Evolutionary conservation across 2,888 invertebrate species (phyloP), one percentile per base, ranked within the genome.

Genomic region (Aporophyla nigra): DNA sequence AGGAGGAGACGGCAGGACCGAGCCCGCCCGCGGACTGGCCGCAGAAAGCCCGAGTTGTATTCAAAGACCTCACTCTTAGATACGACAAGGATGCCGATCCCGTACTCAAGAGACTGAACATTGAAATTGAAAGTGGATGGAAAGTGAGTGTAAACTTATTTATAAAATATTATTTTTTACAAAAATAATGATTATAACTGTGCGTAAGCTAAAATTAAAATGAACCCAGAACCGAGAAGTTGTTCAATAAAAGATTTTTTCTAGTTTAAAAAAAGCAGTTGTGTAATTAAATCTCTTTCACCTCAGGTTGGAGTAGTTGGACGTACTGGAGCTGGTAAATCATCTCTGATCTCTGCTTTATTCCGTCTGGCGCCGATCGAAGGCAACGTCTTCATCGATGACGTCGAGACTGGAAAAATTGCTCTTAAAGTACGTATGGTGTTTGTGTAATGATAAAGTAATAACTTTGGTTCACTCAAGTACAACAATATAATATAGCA

Each of bases 271-370:
- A 33, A 59, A 59, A 33, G 0, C 10, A 59, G 19, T 19, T 51
- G 5, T 19, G 3, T 58, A 33, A 14, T 3, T 12, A 21, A 16
- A 14, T 24, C 14, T 49, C 21, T 68, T 67, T 46, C 5, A 43
- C 7, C 43, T n/a, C 75, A 98, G 98, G 97, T 98, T 67, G 99
- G 98, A 69, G 98, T 99, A 80, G 98, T 98, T 1, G 99, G 99
- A 0, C 97, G 99, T 70, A 99, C 99, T 0, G 99, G 99, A 2
- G 99, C 99, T 14, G 99, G 99, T 24, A 99, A 99, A 93, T 98
- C 98, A 0, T 98, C 98, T 0, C 95, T 98, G 58, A 98, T 98
- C 84, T 97, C 98, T 6, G 98, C 99, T 1, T 95, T 99, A 43
- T 99, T 99, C 94, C 97, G 99, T 5, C 93, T 99, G 84, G 98